These are phyloP conservation scores for Phycodurus eques DNA, from an alignment of 2,113 vertebrate species.

Conservation along the genomic window DNA sequence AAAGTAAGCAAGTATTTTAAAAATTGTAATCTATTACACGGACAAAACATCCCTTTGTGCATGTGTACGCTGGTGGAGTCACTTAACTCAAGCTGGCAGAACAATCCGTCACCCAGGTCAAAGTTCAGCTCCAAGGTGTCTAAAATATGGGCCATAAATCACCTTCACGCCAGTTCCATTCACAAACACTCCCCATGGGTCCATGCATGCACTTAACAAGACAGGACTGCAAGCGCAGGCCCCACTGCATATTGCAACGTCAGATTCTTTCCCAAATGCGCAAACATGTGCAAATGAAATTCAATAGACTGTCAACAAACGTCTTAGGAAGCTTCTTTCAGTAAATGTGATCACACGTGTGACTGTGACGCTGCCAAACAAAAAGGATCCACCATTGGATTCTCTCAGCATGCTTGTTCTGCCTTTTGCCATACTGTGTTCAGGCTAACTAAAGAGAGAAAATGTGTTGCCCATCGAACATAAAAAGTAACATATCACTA, in stretches of 20 bases:
- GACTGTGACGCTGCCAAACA: neutral
- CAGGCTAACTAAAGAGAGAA: neutral
- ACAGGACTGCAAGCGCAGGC: constrained; percentile 20
- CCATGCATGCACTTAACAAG: constrained; percentile 10
- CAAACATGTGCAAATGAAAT: neutral
- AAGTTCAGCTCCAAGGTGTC: constrained; percentile 33
- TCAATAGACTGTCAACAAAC: constrained; percentile 9
- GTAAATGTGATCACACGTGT: neutral
- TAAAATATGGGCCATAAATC: constrained; percentile 26
- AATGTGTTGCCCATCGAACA: no score
- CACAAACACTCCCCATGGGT: constrained; percentile 1
- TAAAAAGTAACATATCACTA: no score
- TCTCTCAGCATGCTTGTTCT: neutral
- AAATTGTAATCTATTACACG: neutral
- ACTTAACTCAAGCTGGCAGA: constrained; percentile 21
- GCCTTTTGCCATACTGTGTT: neutral
- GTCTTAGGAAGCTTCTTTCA: neutral
- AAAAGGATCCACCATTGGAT: neutral
- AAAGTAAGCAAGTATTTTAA: constrained; percentile 1
- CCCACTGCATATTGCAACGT: neutral
- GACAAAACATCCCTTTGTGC: constrained; percentile 8
- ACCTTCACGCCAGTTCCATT: neutral
- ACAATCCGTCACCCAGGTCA: constrained; percentile 26
- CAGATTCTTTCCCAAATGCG: constrained; percentile 14
- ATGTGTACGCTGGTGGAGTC: constrained; percentile 1